These are phyloP conservation scores for Macrosoma leucophasiata DNA, from an alignment of 2,888 invertebrate species.

Conservation along the genomic window DNA sequence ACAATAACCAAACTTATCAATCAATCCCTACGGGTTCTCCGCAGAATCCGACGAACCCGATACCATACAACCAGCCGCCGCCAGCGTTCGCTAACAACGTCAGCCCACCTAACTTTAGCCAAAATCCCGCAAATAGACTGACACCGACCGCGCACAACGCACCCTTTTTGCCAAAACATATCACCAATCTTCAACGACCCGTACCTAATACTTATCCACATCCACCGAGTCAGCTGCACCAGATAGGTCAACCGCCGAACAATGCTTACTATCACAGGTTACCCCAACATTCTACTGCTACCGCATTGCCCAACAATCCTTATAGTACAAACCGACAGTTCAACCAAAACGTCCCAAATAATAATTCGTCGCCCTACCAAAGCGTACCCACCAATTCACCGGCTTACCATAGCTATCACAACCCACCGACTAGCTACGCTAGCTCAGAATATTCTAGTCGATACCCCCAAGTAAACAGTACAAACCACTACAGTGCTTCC, in stretches of 20 bases:
- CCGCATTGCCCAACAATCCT: slow-evolving; percentile 36
- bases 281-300: slow-evolving; percentile 42
- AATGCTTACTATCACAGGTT: slow-evolving; percentile 63
- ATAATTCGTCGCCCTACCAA: slow-evolving; percentile 58
- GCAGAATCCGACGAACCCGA: slow-evolving; percentile 48
- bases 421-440: slow-evolving; percentile 68
- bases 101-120: slow-evolving; percentile 62
- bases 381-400: slow-evolving; percentile 65
- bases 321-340: slow-evolving; percentile 47
- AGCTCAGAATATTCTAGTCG: slow-evolving; percentile 71
- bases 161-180: slow-evolving; percentile 48
- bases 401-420: slow-evolving; percentile 65
- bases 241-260: slow-evolving; percentile 47
- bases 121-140: slow-evolving; percentile 59
- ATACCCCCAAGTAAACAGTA: slow-evolving; percentile 54
- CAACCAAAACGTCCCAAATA: slow-evolving; percentile 38
- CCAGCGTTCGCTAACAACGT: slow-evolving; percentile 46
- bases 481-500: slow-evolving; percentile 44
- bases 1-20: slow-evolving; percentile 55
- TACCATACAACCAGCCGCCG: slow-evolving; percentile 60
- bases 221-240: slow-evolving; percentile 54
- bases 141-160: slow-evolving; percentile 53
- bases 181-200: slow-evolving; percentile 43
- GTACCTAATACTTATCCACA: slow-evolving; percentile 58
- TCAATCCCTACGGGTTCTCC: slow-evolving; percentile 45